Conservation (phyloP, 2,113 vertebrate species). For the Crotophaga sulcirostris region DNA sequence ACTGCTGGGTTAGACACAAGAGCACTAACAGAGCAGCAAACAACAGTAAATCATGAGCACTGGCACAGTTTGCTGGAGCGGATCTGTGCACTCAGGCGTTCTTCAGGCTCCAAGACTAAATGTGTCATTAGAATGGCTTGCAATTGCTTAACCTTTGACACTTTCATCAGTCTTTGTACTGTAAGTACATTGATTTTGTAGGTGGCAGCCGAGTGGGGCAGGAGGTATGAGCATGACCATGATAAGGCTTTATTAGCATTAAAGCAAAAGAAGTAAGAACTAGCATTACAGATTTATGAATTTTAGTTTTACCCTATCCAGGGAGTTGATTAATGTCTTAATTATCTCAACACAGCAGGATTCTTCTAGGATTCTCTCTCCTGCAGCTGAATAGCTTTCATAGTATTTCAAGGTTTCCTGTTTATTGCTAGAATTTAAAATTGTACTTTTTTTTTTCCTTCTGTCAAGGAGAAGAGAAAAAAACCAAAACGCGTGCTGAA, state of each 20-base stretch:
- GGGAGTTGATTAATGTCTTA: slow-evolving; percentile 53
- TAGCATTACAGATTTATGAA: slow-evolving; percentile 14
- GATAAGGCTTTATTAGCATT: background rate
- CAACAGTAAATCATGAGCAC: background rate
- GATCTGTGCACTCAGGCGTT: background rate
- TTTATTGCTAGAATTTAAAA: background rate
- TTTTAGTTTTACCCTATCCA: background rate
- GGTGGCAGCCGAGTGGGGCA: background rate
- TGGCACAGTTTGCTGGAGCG: background rate
- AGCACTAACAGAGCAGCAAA: background rate
- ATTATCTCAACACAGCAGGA: slow-evolving; percentile 51
- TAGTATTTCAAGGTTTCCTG: slow-evolving; percentile 34
- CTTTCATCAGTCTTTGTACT: background rate
- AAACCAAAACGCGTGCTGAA: background rate
- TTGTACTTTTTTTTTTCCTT: background rate
- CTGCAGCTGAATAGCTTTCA: slow-evolving; percentile 33
- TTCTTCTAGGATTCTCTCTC: slow-evolving; percentile 30
- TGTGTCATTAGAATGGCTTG: background rate
- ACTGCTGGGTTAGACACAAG: background rate
- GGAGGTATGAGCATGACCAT: fast-evolving
- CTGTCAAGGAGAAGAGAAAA: background rate
- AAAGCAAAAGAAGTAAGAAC: background rate
- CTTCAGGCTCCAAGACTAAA: background rate
- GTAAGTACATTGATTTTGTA: background rate
- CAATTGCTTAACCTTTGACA: background rate